Conservation (phyloP, 1,140 invertebrate species). For the Diachasma alloeum region DNA sequence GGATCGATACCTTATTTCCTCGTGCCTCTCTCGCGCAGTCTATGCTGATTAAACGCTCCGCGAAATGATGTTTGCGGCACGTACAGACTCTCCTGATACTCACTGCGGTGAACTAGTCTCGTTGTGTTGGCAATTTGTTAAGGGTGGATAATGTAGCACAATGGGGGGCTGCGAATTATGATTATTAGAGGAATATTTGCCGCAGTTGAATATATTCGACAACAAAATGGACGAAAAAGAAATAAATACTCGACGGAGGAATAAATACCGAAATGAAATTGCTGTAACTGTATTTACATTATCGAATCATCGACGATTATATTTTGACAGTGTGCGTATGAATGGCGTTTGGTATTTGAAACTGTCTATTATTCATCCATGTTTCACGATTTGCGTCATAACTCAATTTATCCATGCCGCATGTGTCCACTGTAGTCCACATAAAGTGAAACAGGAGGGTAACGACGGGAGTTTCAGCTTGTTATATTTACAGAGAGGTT, state of each 20-base stretch:
- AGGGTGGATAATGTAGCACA: no score
- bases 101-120: no score
- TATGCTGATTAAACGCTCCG: constrained; percentile 51
- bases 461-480: neutral
- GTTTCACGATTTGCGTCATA: constrained; percentile 14
- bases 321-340: neutral
- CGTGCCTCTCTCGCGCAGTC: constrained; percentile 37
- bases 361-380: constrained; percentile 17
- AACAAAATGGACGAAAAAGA: no score
- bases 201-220: no score
- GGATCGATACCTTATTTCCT: constrained; percentile 62
- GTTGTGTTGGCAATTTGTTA: no score
- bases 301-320: neutral
- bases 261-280: no score
- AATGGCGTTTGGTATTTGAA: neutral
- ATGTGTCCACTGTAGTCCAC: neutral
- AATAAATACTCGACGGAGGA: no score
- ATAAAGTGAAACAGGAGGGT: neutral
- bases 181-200: no score
- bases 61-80: constrained; percentile 21
- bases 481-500: neutral
- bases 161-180: no score
- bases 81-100: neutral
- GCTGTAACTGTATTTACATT: no score
- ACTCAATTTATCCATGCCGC: constrained; percentile 13